A percentile compares a stretch with the other conserved stretches of the same genome.
Evolutionary conservation across 1,140 invertebrate species (phyloP).

Genomic region (Drosophila lacertosa): DNA sequence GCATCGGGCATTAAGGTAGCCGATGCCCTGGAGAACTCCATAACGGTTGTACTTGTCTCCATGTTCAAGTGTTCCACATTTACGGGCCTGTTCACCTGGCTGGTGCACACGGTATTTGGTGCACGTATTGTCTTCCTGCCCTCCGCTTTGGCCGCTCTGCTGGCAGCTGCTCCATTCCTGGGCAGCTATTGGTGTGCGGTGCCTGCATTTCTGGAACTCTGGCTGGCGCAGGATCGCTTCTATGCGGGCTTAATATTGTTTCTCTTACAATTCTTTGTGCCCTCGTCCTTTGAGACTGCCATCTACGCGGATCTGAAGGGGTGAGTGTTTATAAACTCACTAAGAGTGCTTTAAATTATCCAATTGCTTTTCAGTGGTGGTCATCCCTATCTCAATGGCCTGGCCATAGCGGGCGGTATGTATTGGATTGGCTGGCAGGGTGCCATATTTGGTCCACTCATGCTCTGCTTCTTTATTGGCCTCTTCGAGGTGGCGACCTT

Average conservation of each 20-base stretch:
- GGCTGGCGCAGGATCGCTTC: conserved; percentile 93
- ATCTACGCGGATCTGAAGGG: conserved; percentile 99
- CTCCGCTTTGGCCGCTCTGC: conserved; percentile 94
- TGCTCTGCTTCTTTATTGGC: conserved; percentile 89
- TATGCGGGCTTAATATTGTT: conserved; percentile 91
- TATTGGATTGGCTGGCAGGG: conserved; percentile 98
- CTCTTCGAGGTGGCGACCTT: conserved; percentile 80
- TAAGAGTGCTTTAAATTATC: no score
- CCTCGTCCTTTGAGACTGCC: conserved; percentile 96
- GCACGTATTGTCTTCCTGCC: conserved; percentile 98
- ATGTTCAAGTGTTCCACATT: conserved; percentile 98
- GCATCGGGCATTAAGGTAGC: conserved; percentile 91
- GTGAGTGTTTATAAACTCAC: conserved; percentile 86
- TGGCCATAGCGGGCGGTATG: conserved; percentile 99
- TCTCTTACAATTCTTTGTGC: conserved; percentile 93
- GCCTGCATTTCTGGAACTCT: conserved; percentile 96
- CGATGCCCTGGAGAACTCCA: conserved; percentile 87
- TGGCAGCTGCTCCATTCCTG: conserved; percentile 97
- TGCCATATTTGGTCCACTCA: conserved; percentile 96
- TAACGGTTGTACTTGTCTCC: conserved; percentile 94
- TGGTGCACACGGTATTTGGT: conserved; percentile 97
- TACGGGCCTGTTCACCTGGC: conserved; percentile 99
- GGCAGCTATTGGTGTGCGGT: conserved; percentile 97
- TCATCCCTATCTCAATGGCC: conserved; percentile 98
- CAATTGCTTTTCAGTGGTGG: conserved; percentile 88